Evolutionary conservation across 2,888 invertebrate genomes (phyloP), one percentile per base, ranked within the genome.

Genomic region (Cecidostiba fungosa): DNA sequence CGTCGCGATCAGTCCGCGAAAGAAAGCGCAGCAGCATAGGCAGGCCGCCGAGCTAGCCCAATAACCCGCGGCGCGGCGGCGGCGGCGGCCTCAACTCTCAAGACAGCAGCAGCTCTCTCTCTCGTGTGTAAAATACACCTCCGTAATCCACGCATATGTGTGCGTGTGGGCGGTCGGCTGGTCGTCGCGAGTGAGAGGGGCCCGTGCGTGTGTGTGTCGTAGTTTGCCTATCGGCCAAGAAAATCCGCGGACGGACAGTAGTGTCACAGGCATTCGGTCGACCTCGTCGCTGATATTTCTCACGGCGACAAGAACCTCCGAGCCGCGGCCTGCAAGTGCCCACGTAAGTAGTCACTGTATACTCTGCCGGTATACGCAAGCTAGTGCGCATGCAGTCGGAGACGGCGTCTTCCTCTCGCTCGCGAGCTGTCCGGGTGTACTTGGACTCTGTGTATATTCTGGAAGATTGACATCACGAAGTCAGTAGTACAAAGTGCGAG

Each of bases 321-420:
- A 26, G 16, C 29, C 19, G 70, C 70, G 70, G 16, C 36, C 70
- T 6, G 19, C 70, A n/a, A n/a, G n/a, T 16, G 70, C 19, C 8
- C 29, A 36, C 70, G n/a, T n/a, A n/a, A n/a, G 36, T 36, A 19
- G 10, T 0, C n/a, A n/a, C n/a, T n/a, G n/a, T 0, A 32, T 3
- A 32, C 69, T 23, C 32, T 69, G 69, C 19, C 70, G n/a, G 36
- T 14, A 36, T 16, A 4, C 70, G 70, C 10, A n/a, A n/a, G n/a
- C n/a, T n/a, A n/a, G 32, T 23, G 32, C 39, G 70, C n/a, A n/a
- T 10, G 19, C 36, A 5, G 66, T 16, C 69, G 69, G 29, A 29
- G 26, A 29, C 26, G 66, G 62, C 26, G 16, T 23, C 66, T 14
- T 16, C 66, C 29, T 88, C 86, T 26, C 14, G 14, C 85, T 86